Base-by-base conservation (phyloP, 1,140 invertebrate genomes). In the Parasteatoda tepidariorum region DNA sequence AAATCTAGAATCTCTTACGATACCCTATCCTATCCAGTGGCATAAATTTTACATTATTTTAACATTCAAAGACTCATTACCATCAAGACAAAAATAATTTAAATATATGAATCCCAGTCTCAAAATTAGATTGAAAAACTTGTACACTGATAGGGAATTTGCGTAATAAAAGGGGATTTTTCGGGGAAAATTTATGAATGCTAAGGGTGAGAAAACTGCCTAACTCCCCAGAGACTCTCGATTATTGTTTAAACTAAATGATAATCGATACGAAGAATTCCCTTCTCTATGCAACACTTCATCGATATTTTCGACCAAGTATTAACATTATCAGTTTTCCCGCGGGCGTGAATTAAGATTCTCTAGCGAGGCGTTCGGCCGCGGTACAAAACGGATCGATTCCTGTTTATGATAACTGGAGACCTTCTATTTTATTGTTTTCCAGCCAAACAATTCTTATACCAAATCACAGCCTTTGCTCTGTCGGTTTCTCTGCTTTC, bases 291-390 rank as follows among this genome's bases (percentile, higher is more conserved):
- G 38, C 38, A 48, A 48, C 38, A 48, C 38, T 48, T 3, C 66
- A 26, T 68, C 66, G 34, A 48, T 68, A 68, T 68, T 68, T 48
- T 48, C 66, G 34, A 28, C 26, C 66, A 68, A 68, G 66, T 68
- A 68, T 68, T 68, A 68, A 28, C 34, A 68, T 68, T 68, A 68
- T 68, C 66, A 38, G 22, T 22, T 48, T 34, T 7, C 33, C 33
- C 13, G 31, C 13, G 24, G 24, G 9, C 15, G 15, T 18, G 66
- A 68, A 68, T 68, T 41, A 68, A 48, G 38, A 68, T 48, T 68
- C 38, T 68, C 33, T 33, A 48, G 7, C 18, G 26, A 31, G 31
- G 61, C 61, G 18, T 64, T 13, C 0, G 26, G 24, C 13, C 24
- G 18, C 38, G 38, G 38, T 18, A 48, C 38, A 31, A 7, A 33